Evolutionary conservation across 2,113 vertebrate genomes (phyloP).

Genomic region (Actinemys pallida): DNA sequence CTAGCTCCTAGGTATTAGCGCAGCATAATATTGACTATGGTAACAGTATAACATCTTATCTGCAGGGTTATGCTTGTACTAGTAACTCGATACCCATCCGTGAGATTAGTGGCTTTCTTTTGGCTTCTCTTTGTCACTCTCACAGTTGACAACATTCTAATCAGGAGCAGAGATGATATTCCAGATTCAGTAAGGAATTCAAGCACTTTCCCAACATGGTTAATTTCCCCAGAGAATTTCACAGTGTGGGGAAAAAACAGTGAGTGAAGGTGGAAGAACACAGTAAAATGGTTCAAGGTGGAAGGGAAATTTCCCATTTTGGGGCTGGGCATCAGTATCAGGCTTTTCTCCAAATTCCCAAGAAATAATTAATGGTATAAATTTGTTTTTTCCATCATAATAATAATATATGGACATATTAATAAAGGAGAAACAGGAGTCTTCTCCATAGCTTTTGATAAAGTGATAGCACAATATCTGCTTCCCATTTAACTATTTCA

Average conservation of each 20-base stretch:
- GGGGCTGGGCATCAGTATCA: not conserved
- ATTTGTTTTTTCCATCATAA: not conserved
- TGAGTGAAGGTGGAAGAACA: not conserved
- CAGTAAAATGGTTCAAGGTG: not conserved
- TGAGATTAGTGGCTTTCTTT: rapidly evolving
- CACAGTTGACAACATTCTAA: not conserved
- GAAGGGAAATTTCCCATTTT: not conserved
- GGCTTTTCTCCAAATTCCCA: not conserved
- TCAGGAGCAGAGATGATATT: not conserved
- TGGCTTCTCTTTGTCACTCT: not conserved
- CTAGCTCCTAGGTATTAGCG: rapidly evolving
- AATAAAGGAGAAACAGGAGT: not conserved
- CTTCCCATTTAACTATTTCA: not conserved
- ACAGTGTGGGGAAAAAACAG: not conserved
- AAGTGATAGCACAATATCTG: not conserved
- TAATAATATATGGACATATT: not conserved
- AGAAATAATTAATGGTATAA: not conserved
- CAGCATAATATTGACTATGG: not conserved
- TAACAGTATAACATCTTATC: not conserved
- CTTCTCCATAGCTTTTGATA: not conserved
- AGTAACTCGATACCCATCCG: not conserved
- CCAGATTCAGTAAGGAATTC: not conserved
- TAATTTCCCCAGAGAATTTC: not conserved
- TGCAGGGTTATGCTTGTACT: not conserved
- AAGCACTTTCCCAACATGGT: not conserved